Evolutionary conservation across 2,888 invertebrate genomes (phyloP), one percentile per base, ranked within the genome.

Genomic region (Caradrina kadenii): DNA sequence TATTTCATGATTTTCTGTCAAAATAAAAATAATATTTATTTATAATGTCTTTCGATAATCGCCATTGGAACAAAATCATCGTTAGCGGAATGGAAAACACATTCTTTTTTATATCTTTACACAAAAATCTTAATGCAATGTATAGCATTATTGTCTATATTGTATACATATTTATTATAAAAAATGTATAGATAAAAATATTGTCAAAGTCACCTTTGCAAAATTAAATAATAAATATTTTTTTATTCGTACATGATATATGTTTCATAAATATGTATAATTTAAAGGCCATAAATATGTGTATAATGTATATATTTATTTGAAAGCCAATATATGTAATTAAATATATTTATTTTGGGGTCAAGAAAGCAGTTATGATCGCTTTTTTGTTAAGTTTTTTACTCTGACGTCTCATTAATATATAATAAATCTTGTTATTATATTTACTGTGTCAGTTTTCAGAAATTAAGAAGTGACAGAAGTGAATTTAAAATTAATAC

Each of bases 161-260:
- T 66, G 63, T 80, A 59, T 68, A 66, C 31, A 76, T 67, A 76
- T 56, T 60, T 49, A 63, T 2, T 42, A 67, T 63, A 63, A 83
- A 39, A 83, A 72, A 67, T 55, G 15, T 83, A 86, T 68, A 64
- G 19, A 65, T 39, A 89, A 91, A 88, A 82, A 93, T 94, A 94
- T 94, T 94, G 94, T 94, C 93, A 85, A 90, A 92, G 93, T 94
- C 94, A 94, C 94, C 80, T 86, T 79, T 81, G 92, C 91, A 86
- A 91, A 90, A 89, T 82, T 45, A 66, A 74, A 74, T 54, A 42
- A 15, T 54, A 35, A 63, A 54, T 45, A 53, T 59, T 31, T 58
- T 35, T 53, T 42, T 35, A 55, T 45, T 49, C 10, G 45, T 54
- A 39, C 26, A 61, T 15, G 42, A 42, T 42, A 42, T 71, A 48